Percentiles rank a stretch among this genome's conserved stretches.
phyloP scores from a whole-genome alignment of 1,140 invertebrate species.

The Trichogramma pretiosum region DNA sequence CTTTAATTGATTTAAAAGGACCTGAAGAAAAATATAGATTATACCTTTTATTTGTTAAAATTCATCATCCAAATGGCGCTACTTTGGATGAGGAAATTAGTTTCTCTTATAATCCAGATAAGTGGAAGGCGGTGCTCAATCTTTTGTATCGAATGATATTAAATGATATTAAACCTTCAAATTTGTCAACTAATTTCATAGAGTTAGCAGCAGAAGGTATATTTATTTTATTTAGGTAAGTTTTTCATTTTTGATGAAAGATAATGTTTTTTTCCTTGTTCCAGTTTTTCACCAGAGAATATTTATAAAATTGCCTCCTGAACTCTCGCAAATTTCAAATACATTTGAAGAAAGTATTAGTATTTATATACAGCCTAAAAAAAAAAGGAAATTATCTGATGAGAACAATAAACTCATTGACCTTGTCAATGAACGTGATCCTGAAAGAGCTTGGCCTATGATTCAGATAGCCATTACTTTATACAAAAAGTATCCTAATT shows the following conservation, averaged over 20 bases:
- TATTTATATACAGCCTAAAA: constrained; percentile 19
- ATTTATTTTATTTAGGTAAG: no score
- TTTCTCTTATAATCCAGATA: constrained; percentile 23
- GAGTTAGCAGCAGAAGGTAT: constrained; percentile 30
- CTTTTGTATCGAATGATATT: constrained; percentile 26
- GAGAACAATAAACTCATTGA: constrained; percentile 23
- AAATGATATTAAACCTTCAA: constrained; percentile 23
- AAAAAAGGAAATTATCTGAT: constrained; percentile 20
- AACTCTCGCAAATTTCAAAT: neutral
- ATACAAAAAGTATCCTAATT: constrained; percentile 37
- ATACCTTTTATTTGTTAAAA: constrained; percentile 27
- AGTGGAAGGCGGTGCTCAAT: constrained; percentile 29
- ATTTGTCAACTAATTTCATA: constrained; percentile 22
- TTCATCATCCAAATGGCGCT: constrained; percentile 35
- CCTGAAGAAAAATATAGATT: constrained; percentile 30
- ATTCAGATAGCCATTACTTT: constrained; percentile 29
- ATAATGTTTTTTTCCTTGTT: no score
- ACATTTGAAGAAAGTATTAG: constrained; percentile 2
- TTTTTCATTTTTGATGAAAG: neutral
- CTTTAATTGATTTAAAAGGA: constrained; percentile 22
- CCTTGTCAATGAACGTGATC: constrained; percentile 19
- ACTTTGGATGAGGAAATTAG: constrained; percentile 16
- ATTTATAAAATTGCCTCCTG: constrained; percentile 14
- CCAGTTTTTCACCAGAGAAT: constrained; percentile 29
- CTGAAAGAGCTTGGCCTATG: constrained; percentile 24